Base-by-base conservation (phyloP, 2,888 invertebrate species). In the Harpalus rubripes region DNA sequence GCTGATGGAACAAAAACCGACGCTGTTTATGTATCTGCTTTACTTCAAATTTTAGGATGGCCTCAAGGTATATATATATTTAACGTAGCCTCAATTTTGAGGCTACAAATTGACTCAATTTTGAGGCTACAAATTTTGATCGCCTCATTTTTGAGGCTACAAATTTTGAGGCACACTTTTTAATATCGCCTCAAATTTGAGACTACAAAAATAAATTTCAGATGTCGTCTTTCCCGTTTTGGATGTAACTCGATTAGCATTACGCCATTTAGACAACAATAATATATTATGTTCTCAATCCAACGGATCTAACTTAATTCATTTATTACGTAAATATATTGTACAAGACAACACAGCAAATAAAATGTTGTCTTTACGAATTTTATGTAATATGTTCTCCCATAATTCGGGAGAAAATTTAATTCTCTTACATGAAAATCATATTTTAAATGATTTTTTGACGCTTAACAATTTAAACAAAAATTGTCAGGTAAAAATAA, bases 191-290 rank as follows among this genome's bases (percentile, higher is more conserved):
- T 32, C 32, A 32, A 32, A 32, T 4, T 32, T 32, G 32, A 32
- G 32, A 6, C 32, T 32, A 32, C 32, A 32, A 0, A 52, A 5
- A 52, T 52, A 8, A 7, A 56, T 92, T 92, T 83, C 91, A 93
- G 96, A 96, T 89, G 93, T 95, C 86, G 92, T 98, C 0, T 98
- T 98, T 89, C 99, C 99, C 0, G 96, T 96, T 5, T 91, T 99
- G 87, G 99, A 99, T 89, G 92, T 98, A 5, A 93, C 97, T 12
- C 94, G 99, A 87, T 91, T 98, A 89, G 96, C 96, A 0, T 93
- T 98, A 58, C 94, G 96, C 68, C 86, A 89, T 82, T 87, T 88
- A 86, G 86, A 86, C 44, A 91, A 90, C 86, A 95, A 95, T 86
- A 93, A 94, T 88, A 92, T 93, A 3, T 92, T 96, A 6, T 94